Percentiles rank a stretch among this genome's conserved stretches.
Conservation (phyloP, 30 jellyfish, hydroid and myxozoan species). For the Pelagia noctiluca region DNA sequence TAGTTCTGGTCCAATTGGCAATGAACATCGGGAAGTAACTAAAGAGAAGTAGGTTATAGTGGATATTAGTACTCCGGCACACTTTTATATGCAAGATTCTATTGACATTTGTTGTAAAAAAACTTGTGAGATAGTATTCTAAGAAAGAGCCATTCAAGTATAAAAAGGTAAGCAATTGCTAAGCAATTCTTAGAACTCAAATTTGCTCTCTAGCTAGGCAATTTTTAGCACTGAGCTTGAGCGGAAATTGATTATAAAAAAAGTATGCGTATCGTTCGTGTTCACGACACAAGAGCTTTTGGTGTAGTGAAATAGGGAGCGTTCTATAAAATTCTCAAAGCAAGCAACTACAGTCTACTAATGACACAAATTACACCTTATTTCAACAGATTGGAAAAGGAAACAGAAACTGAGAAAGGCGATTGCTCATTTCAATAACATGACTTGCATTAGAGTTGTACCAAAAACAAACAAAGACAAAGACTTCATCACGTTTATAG, state of each 20-base stretch:
- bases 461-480: constrained; percentile 45
- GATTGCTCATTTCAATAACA: constrained; percentile 31
- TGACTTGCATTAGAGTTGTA: constrained; percentile 61
- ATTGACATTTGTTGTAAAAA: no score
- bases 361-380: background rate
- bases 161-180: no score
- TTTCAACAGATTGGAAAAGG: constrained; percentile 10
- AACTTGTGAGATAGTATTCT: no score
- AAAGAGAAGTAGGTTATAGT: no score
- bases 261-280: background rate
- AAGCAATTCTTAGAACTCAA: constrained; percentile 2
- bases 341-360: constrained; percentile 17
- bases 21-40: no score
- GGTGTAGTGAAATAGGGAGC: background rate
- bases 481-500: constrained; percentile 36
- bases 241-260: background rate
- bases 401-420: constrained; percentile 40
- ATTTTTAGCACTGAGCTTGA: no score
- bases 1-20: no score
- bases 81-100: no score
- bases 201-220: background rate
- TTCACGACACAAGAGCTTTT: background rate
- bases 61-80: no score
- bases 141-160: no score
- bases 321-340: background rate